Conservation (phyloP, 2,888 invertebrate genomes). For the Saturnia pavonia region DNA sequence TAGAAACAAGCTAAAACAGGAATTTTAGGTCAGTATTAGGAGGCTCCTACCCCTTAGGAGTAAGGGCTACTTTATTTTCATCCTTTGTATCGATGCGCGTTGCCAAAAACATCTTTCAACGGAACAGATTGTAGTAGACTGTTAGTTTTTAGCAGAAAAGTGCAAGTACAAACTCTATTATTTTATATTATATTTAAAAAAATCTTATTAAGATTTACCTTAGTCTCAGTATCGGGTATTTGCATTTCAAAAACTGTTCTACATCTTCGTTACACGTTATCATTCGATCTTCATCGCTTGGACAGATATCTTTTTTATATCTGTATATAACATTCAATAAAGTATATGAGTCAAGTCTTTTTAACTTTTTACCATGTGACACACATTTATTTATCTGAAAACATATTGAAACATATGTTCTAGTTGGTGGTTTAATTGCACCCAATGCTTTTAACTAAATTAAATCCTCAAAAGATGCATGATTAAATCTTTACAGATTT, state of each 20-base stretch:
- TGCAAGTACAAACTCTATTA: too few relatives aligned
- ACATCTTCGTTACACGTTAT: conserved; percentile 45
- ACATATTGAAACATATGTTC: neutral
- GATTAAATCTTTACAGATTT: too few relatives aligned
- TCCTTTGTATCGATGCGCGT: too few relatives aligned
- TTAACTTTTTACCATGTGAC: conserved; percentile 27
- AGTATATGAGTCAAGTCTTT: conserved; percentile 34
- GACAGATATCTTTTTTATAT: conserved; percentile 51
- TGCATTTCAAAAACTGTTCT: conserved; percentile 50
- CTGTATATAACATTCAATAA: conserved; percentile 45
- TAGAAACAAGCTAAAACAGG: too few relatives aligned
- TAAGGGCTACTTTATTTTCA: too few relatives aligned
- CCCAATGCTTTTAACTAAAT: neutral
- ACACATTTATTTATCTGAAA: conserved; percentile 58
- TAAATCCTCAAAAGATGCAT: too few relatives aligned
- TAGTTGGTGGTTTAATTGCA: neutral
- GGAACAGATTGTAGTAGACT: too few relatives aligned
- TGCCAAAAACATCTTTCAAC: too few relatives aligned
- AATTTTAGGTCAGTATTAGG: too few relatives aligned
- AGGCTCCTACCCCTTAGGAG: too few relatives aligned
- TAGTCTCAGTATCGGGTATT: conserved; percentile 56
- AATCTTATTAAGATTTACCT: conserved; percentile 39
- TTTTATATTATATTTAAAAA: neutral
- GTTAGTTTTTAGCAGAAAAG: too few relatives aligned
- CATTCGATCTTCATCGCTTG: conserved; percentile 40